A percentile compares a stretch with the other conserved stretches of the same genome.
Evolutionary conservation across 2,888 invertebrate genomes (phyloP).

Genomic region (Drosophila affinis): DNA sequence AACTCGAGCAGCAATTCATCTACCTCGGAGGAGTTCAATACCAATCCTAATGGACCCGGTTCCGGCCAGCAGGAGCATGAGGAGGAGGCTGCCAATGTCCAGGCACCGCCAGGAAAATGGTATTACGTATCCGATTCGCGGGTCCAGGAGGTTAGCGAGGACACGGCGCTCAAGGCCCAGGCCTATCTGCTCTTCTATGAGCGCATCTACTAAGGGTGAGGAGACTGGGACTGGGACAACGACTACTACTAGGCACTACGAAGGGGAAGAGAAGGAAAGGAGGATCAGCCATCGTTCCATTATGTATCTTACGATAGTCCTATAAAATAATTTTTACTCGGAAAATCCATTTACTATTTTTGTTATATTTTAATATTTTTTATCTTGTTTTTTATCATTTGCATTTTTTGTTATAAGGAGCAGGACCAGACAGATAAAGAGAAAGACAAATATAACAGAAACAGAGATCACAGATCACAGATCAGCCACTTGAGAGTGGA

Average conservation of each 20-base stretch:
- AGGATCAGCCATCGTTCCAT: conserved; percentile 6
- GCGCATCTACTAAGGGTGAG: conserved; percentile 88
- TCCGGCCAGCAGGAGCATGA: conserved; percentile 63
- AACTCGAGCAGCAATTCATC: conserved; percentile 84
- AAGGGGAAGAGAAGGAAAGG: neutral
- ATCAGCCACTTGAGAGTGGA: neutral
- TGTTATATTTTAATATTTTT: no score
- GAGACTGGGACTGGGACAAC: neutral
- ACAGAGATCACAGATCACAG: neutral
- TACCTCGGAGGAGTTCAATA: conserved; percentile 50
- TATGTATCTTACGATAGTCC: conserved; percentile 7
- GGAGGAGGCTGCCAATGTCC: conserved; percentile 74
- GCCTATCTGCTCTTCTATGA: conserved; percentile 99
- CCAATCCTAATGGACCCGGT: conserved; percentile 17
- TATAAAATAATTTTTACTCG: neutral
- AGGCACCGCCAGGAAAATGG: conserved; percentile 91
- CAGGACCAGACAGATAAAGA: neutral
- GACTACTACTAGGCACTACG: neutral
- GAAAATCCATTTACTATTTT: no score
- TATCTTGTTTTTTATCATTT: neutral
- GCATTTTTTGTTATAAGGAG: conserved; percentile 15
- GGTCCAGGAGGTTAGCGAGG: conserved; percentile 92
- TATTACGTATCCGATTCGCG: conserved; percentile 96
- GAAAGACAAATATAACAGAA: neutral
- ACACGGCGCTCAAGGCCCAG: conserved; percentile 92